Evolutionary conservation across 2,113 vertebrate genomes (phyloP).

Genomic region (Corvus moneduloides): DNA sequence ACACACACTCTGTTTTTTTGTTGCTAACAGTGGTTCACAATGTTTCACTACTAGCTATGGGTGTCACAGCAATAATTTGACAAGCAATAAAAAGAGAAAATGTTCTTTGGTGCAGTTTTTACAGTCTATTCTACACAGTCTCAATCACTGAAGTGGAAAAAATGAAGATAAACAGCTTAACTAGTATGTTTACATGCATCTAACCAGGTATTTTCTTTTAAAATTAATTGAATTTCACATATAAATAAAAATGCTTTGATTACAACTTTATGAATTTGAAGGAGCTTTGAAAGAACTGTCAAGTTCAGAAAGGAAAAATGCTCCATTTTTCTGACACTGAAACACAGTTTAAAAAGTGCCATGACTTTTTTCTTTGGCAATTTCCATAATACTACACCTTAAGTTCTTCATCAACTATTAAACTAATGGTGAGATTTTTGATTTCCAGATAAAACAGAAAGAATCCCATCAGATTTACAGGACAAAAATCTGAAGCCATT

Average conservation of each 20-base stretch:
- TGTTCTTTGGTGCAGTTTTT: conserved; percentile 65
- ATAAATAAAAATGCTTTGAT: conserved; percentile 50
- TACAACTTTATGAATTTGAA: conserved; percentile 19
- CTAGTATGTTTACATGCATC: conserved; percentile 69
- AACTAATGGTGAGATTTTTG: not conserved
- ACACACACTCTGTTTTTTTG: conserved; percentile 59
- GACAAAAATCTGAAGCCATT: not conserved
- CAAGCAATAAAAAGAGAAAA: conserved; percentile 73
- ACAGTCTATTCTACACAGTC: conserved; percentile 48
- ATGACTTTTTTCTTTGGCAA: not conserved
- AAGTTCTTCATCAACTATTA: not conserved
- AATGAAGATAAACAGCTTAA: conserved; percentile 73
- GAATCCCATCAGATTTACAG: not conserved
- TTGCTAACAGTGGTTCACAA: conserved; percentile 58
- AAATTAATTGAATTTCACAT: conserved; percentile 68
- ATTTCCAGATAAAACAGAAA: not conserved
- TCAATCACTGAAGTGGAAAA: conserved; percentile 70
- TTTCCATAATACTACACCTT: not conserved
- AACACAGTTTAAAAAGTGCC: not conserved
- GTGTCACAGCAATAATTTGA: conserved; percentile 73
- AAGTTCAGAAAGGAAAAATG: not conserved
- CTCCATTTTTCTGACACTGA: not conserved
- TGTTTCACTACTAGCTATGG: conserved; percentile 68
- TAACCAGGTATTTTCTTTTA: conserved; percentile 57
- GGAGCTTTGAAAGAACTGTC: conserved; percentile 10